Conservation (phyloP, 2,888 invertebrate species). For the Sesia apiformis region DNA sequence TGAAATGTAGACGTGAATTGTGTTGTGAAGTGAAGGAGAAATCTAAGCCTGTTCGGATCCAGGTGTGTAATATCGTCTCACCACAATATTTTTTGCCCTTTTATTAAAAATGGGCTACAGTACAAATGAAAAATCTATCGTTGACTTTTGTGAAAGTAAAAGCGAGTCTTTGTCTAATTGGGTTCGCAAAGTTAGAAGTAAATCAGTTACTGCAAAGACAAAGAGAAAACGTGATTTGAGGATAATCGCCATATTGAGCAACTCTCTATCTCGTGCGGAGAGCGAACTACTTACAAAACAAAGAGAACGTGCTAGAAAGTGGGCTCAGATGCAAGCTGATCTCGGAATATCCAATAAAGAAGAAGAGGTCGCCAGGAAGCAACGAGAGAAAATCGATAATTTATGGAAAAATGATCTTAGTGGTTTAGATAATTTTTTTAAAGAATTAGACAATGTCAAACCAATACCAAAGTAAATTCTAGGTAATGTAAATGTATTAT, state of each 20-base stretch:
- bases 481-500: slow-evolving; percentile 49
- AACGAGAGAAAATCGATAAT: slow-evolving; percentile 61
- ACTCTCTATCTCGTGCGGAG: slow-evolving; percentile 75
- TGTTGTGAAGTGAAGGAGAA: slow-evolving; percentile 47
- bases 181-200: slow-evolving; percentile 78
- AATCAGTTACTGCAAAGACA: slow-evolving; percentile 73
- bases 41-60: slow-evolving; percentile 60
- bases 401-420: slow-evolving; percentile 76
- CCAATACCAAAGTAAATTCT: slow-evolving; percentile 44
- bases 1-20: slow-evolving; percentile 39
- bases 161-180: slow-evolving; percentile 75
- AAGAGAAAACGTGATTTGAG: slow-evolving; percentile 76
- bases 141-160: slow-evolving; percentile 72
- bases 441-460: slow-evolving; percentile 76
- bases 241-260: slow-evolving; percentile 77
- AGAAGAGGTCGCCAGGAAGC: slow-evolving; percentile 57
- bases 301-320: slow-evolving; percentile 75
- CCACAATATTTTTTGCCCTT: slow-evolving; percentile 44
- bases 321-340: slow-evolving; percentile 73
- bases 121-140: slow-evolving; percentile 58
- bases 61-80: slow-evolving; percentile 64
- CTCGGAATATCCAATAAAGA: slow-evolving; percentile 60
- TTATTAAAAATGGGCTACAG: slow-evolving; percentile 56
- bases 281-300: slow-evolving; percentile 76
- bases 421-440: slow-evolving; percentile 79